phyloP scores from a whole-genome alignment of 2,113 vertebrate species.

The Eptesicus fuscus region DNA sequence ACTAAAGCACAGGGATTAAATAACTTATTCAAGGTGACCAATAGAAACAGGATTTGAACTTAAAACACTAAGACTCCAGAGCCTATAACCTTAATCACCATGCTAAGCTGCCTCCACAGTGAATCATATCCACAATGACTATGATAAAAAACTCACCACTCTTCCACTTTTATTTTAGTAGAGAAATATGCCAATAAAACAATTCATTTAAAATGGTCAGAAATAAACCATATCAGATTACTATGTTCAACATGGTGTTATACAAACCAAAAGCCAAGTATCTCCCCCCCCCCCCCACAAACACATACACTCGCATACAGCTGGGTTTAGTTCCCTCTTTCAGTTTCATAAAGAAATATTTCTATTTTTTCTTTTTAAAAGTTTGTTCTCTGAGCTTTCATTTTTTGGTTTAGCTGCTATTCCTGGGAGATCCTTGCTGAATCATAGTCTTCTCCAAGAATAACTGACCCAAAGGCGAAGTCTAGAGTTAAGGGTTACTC shows the following conservation, averaged over 20 bases:
- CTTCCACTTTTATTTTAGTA: not conserved
- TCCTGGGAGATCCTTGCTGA: not conserved
- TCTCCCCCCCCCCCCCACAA: no score
- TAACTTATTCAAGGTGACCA: not conserved
- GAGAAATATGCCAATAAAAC: not conserved
- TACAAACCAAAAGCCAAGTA: not conserved
- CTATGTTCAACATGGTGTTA: not conserved
- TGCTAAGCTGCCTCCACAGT: not conserved
- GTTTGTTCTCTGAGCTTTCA: constrained; percentile 24
- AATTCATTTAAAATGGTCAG: not conserved
- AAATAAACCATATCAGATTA: not conserved
- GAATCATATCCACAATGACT: not conserved
- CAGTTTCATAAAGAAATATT: not conserved
- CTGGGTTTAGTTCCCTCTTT: not conserved
- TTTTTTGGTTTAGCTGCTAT: not conserved
- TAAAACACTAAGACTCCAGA: not conserved
- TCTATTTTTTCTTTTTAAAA: not conserved
- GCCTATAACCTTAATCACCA: not conserved
- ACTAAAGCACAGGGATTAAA: not conserved
- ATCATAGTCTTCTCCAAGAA: not conserved
- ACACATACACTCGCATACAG: not conserved
- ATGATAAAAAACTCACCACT: not conserved
- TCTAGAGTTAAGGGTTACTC: not conserved
- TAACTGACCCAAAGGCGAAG: not conserved
- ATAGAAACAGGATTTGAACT: not conserved